Evolutionary conservation across 2,113 vertebrate genomes (phyloP), one percentile per base, ranked within the genome.

Genomic region (Oreochromis spilurus): DNA sequence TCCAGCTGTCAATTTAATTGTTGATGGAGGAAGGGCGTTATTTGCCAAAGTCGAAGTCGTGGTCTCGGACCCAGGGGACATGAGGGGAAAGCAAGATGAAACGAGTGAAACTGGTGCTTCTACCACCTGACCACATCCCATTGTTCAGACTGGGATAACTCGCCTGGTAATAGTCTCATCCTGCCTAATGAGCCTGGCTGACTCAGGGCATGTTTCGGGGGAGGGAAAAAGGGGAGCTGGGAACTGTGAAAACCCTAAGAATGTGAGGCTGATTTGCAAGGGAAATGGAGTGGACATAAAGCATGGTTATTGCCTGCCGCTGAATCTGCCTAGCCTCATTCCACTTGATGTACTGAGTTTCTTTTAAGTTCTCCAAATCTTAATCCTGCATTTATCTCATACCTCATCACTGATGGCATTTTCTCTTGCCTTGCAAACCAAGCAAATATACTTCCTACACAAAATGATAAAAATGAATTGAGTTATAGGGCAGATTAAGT

Each of bases 281-380:
- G 92, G 96, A 97, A 97, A 97, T 95, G n/a, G 70, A 58, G 94
- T 94, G 87, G 94, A 94, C 92, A 96, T 87, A 92, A 96, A 95
- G 84, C 93, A 75, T 85, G 83, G 31, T 94, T 93, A 92, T 91
- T 89, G 84, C 89, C 81, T 17, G 58, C 77, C 82, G n/a, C 84
- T 77, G 82, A 84, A 86, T 81, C 82, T 43, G 48, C 80, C 36
- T 77, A 83, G 83, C 60, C 87, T 70, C 80, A 79, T 67, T 86
- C 79, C 85, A 88, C 87, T 87, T 84, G 40, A 92, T 86, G 31
- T 62, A 50, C 40, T 6, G 14, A 84, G 62, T 36, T 88, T 84
- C 79, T 60, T 40, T 21, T 26, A 45, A 21, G 8, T 55, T 70
- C 26, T 70, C 80, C 24, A 55, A 48, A 36, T 80, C n/a, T 21